Percentiles rank a stretch among this genome's conserved stretches.
Evolutionary conservation across 2,113 vertebrate genomes (phyloP).

Genomic region (Mohoua ochrocephala): DNA sequence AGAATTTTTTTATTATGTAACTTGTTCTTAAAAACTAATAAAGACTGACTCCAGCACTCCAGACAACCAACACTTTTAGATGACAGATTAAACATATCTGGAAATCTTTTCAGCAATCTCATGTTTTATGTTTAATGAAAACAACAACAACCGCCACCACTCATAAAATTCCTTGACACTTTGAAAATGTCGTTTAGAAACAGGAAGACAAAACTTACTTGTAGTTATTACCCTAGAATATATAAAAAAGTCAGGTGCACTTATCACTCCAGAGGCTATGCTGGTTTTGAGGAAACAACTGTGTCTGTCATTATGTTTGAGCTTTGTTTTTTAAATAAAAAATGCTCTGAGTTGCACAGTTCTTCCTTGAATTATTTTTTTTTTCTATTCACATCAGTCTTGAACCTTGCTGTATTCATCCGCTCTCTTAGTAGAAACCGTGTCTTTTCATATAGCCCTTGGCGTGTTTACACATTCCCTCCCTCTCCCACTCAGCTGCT

Average conservation of each 20-base stretch:
- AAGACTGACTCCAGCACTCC: neutral
- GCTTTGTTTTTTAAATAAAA: neutral
- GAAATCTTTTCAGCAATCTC: neutral
- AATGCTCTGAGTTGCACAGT: neutral
- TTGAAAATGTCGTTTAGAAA: neutral
- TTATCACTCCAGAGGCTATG: neutral
- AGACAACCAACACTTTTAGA: neutral
- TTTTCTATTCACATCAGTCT: neutral
- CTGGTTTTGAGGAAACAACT: neutral
- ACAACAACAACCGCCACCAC: neutral
- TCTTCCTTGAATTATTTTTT: neutral
- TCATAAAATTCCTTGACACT: neutral
- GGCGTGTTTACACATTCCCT: neutral
- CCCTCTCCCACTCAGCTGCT: neutral
- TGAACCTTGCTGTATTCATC: neutral
- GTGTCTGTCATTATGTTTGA: neutral
- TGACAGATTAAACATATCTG: neutral
- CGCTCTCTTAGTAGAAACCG: neutral
- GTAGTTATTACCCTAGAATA: neutral
- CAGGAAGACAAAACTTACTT: neutral
- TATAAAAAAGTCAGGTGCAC: neutral
- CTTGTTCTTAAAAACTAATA: neutral
- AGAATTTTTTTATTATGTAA: neutral
- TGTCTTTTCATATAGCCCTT: neutral
- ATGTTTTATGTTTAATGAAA: neutral